Percentiles rank a stretch among this genome's conserved stretches.
phyloP scores from a whole-genome alignment of 1,140 invertebrate species.

The Coelopa frigida region DNA sequence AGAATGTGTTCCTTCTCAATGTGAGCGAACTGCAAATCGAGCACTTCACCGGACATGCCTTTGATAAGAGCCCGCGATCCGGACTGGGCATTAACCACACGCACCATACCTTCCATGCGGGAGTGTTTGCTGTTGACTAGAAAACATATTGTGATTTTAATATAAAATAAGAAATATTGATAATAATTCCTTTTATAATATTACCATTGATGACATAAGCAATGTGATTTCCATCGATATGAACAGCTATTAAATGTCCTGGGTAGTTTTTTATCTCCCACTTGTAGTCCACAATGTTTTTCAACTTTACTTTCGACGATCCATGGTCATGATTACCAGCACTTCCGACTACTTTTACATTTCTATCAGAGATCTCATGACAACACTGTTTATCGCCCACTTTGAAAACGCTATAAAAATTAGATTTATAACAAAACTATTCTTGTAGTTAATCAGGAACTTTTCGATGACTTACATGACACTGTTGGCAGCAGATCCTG shows the following conservation, averaged over 20 bases:
- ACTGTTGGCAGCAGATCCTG: too few species aligned
- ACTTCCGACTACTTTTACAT: constrained; percentile 65
- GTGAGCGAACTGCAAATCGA: constrained; percentile 85
- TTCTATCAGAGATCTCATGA: constrained; percentile 56
- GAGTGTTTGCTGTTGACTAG: constrained; percentile 42
- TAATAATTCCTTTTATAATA: not conserved
- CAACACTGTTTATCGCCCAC: constrained; percentile 63
- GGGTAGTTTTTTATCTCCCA: constrained; percentile 83
- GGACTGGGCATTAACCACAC: constrained; percentile 69
- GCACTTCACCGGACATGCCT: constrained; percentile 73
- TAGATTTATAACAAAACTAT: too few species aligned
- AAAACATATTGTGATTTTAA: not conserved
- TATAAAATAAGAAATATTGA: not conserved
- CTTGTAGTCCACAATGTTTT: constrained; percentile 84
- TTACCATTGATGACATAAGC: constrained; percentile 86
- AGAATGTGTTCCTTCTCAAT: constrained; percentile 67
- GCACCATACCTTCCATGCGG: constrained; percentile 64
- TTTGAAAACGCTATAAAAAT: constrained; percentile 54
- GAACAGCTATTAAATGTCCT: constrained; percentile 82
- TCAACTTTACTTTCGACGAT: constrained; percentile 83
- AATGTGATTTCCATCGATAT: constrained; percentile 75
- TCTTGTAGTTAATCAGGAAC: not conserved
- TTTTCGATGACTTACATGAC: constrained; percentile 6
- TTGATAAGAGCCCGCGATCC: constrained; percentile 75
- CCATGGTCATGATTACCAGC: constrained; percentile 63